These are phyloP conservation scores for Heliornis fulica DNA, from an alignment of 2,113 vertebrate genomes.

Conservation along the genomic window DNA sequence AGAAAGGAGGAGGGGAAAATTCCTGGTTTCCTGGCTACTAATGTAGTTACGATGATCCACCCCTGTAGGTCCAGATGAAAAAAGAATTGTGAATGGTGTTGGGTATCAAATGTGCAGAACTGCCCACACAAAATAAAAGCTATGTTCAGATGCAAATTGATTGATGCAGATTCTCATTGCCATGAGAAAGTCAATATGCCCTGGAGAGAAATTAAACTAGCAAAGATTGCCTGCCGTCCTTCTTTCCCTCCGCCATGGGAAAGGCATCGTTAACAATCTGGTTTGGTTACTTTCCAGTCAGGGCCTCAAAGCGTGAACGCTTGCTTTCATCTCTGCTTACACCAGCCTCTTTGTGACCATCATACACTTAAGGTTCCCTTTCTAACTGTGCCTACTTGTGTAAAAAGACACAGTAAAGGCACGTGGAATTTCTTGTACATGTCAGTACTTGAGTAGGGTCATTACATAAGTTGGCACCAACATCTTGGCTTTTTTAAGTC, in stretches of 20 bases:
- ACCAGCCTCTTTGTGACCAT: not conserved
- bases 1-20: not conserved
- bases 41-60: no score
- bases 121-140: not conserved
- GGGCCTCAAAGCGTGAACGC: not conserved
- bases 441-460: not conserved
- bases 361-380: not conserved
- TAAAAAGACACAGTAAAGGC: not conserved
- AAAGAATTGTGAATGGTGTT: no score
- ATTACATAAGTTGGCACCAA: constrained; percentile 44
- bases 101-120: no score
- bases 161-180: no score
- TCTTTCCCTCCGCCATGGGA: not conserved
- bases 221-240: not conserved
- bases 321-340: not conserved
- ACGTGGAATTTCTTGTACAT: not conserved
- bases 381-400: not conserved
- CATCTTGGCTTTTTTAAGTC: not conserved
- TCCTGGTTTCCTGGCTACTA: not conserved
- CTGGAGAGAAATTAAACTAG: not conserved
- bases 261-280: not conserved
- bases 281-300: not conserved
- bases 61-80: no score
- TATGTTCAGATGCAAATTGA: not conserved
- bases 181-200: not conserved